Conservation (phyloP, 2,888 invertebrate species). For the Deilephila elpenor region DNA sequence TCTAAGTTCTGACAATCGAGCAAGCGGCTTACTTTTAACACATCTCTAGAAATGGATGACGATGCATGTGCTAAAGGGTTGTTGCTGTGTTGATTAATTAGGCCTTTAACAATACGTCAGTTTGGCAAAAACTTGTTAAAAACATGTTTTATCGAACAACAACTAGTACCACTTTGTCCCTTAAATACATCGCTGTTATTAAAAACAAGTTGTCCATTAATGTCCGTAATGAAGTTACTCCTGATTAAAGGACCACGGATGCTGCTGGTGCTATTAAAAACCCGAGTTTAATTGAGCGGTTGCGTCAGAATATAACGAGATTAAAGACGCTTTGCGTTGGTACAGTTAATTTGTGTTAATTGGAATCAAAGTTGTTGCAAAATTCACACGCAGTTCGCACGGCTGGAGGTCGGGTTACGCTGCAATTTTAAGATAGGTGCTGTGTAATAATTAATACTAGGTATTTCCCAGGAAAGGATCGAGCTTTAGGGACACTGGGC, state of each 20-base stretch:
- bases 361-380: constrained; percentile 14
- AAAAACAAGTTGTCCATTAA: no score
- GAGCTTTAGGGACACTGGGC: background rate
- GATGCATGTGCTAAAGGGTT: no score
- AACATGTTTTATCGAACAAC: no score
- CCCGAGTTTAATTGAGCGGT: constrained; percentile 60
- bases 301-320: constrained; percentile 63
- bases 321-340: constrained; percentile 39
- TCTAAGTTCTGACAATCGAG: no score
- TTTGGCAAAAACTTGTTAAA: no score
- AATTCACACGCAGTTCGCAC: background rate
- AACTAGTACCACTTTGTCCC: no score
- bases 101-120: no score
- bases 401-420: background rate
- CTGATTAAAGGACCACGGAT: background rate
- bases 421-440: background rate
- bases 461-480: background rate
- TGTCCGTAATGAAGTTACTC: no score
- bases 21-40: no score
- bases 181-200: no score
- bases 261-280: constrained; percentile 53
- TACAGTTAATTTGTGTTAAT: constrained; percentile 25
- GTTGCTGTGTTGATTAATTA: no score
- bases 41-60: no score
- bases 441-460: background rate